Percentiles rank a stretch among this genome's conserved stretches.
phyloP scores from a whole-genome alignment of 1,140 invertebrate genomes.

The Pygmarrhopalites habei region DNA sequence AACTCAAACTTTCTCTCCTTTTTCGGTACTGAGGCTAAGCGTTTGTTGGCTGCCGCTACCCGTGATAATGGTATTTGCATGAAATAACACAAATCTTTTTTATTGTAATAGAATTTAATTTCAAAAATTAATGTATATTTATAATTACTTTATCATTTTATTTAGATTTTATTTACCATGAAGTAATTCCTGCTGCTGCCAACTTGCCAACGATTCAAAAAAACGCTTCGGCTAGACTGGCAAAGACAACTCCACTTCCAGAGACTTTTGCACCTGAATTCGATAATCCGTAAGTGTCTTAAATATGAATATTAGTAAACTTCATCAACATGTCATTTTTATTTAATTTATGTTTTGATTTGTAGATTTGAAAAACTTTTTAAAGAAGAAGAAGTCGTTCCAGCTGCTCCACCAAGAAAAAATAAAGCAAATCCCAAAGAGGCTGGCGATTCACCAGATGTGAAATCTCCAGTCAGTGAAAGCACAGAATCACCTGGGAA shows the following conservation, averaged over 20 bases:
- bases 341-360: too few species aligned
- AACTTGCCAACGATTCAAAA: slow-evolving; percentile 69
- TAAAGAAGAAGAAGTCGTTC: neutral
- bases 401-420: slow-evolving; percentile 7
- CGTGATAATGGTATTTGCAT: slow-evolving; percentile 99
- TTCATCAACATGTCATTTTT: neutral
- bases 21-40: slow-evolving; percentile 61
- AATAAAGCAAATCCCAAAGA: neutral
- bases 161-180: slow-evolving; percentile 98
- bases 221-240: slow-evolving; percentile 57
- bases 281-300: slow-evolving; percentile 50
- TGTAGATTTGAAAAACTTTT: neutral
- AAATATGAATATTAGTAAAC: too few species aligned
- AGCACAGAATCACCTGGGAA: neutral
- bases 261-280: slow-evolving; percentile 61
- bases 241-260: slow-evolving; percentile 70
- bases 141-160: too few species aligned
- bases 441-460: neutral
- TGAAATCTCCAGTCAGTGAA: too few species aligned
- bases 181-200: slow-evolving; percentile 79
- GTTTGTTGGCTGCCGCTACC: slow-evolving; percentile 67
- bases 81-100: too few species aligned
- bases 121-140: too few species aligned
- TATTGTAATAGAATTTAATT: too few species aligned
- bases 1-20: slow-evolving; percentile 60